Evolutionary conservation across 1,140 invertebrate genomes (phyloP).

Genomic region (Drosophila pallidifrons): DNA sequence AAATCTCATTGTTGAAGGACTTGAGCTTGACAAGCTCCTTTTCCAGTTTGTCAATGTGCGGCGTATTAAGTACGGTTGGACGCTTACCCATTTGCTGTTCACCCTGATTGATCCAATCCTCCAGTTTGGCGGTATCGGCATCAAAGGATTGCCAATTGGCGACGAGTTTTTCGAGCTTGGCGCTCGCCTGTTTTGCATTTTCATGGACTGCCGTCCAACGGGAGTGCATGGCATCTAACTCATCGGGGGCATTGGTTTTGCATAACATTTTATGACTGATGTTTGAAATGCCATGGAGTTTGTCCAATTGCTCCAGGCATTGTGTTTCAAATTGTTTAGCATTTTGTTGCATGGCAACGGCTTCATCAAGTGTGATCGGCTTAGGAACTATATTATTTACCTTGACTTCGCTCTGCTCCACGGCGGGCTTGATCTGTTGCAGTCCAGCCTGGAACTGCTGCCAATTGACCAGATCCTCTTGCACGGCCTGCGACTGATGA

Average conservation of each 20-base stretch:
- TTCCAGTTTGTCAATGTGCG: conserved; percentile 90
- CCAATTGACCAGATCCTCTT: conserved; percentile 93
- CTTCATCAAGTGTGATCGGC: conserved; percentile 92
- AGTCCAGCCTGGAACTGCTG: conserved; percentile 92
- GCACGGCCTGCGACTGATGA: conserved; percentile 89
- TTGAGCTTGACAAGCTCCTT: conserved; percentile 90
- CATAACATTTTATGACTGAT: conserved; percentile 91
- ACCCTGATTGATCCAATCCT: conserved; percentile 90
- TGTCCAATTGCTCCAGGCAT: conserved; percentile 91
- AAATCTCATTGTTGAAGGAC: conserved; percentile 92
- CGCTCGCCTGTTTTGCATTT: conserved; percentile 89
- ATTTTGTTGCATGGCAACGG: conserved; percentile 90
- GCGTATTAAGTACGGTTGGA: conserved; percentile 87
- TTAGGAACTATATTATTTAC: conserved; percentile 89
- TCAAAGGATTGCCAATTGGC: conserved; percentile 93
- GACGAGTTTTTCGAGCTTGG: conserved; percentile 92
- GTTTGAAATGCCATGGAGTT: conserved; percentile 89
- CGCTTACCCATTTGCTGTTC: conserved; percentile 87
- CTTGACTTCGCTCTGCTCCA: conserved; percentile 93
- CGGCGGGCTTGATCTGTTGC: conserved; percentile 93
- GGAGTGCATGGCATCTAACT: conserved; percentile 92
- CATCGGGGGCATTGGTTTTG: conserved; percentile 90
- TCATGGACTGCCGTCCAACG: conserved; percentile 92
- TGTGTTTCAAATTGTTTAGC: conserved; percentile 90
- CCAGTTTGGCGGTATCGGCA: conserved; percentile 89